Evolutionary conservation across 2,888 invertebrate genomes (phyloP).

Genomic region (Cosmia trapezina): DNA sequence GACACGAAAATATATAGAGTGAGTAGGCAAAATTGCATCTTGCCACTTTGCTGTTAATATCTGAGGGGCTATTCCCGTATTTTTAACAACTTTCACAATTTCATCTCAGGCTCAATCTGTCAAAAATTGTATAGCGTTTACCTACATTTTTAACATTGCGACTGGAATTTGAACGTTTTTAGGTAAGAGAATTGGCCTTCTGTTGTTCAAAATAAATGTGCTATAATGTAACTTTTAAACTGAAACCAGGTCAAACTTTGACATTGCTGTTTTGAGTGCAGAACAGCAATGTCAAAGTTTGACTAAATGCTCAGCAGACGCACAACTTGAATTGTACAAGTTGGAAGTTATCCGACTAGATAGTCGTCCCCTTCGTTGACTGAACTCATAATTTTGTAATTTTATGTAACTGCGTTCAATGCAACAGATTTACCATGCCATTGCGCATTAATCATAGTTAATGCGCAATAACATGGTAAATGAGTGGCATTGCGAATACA

Average conservation of each 20-base stretch:
- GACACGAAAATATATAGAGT: background rate
- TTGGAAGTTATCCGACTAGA: no score
- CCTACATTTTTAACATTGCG: no score
- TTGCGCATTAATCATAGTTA: background rate
- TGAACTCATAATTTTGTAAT: slow-evolving; percentile 6
- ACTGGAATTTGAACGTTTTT: no score
- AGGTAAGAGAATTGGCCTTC: background rate
- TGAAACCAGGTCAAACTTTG: background rate
- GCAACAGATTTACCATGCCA: background rate
- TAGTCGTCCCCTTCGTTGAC: background rate
- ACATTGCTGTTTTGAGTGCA: no score
- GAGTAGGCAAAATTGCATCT: no score
- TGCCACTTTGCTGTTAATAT: background rate
- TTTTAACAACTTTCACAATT: no score
- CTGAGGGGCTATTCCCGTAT: no score
- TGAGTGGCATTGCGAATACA: no score
- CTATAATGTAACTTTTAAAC: no score
- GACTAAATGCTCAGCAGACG: background rate
- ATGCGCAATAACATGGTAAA: no score
- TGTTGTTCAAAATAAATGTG: background rate
- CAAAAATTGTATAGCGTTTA: no score
- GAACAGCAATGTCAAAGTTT: background rate
- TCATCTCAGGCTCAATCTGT: no score
- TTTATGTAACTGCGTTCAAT: slow-evolving; percentile 9
- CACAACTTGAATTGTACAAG: background rate